Percentiles rank a stretch among this genome's conserved stretches.
phyloP scores from a whole-genome alignment of 2,113 vertebrate genomes.

The Neomonachus schauinslandi region DNA sequence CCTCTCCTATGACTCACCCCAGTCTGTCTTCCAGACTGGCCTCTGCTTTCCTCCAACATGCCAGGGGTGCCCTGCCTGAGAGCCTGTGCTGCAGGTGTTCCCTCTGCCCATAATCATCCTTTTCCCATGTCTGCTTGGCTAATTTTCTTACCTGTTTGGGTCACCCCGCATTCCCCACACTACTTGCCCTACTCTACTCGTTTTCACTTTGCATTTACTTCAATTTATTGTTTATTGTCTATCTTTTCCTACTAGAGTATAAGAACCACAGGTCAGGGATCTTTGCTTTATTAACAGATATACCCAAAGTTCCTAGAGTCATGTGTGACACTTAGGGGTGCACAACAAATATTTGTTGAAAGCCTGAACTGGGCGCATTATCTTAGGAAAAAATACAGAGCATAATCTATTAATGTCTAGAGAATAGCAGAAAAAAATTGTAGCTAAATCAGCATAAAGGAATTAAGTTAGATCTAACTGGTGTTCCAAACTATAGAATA shows the following conservation, averaged over 20 bases:
- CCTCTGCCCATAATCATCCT: neutral
- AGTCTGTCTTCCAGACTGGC: neutral
- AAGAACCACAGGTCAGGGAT: neutral
- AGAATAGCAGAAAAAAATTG: neutral
- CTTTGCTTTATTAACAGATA: neutral
- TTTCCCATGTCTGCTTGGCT: neutral
- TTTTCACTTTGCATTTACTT: neutral
- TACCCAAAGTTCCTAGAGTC: neutral
- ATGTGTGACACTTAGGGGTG: neutral
- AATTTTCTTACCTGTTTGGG: neutral
- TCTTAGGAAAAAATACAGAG: neutral
- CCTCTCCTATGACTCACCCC: neutral
- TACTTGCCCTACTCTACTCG: neutral
- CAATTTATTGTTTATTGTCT: neutral
- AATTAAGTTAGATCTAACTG: neutral
- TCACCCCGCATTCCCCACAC: neutral
- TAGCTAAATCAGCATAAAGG: neutral
- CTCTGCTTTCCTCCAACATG: neutral
- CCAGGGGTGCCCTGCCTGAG: neutral
- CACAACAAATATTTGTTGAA: neutral
- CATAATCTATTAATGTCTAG: neutral
- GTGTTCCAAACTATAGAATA: neutral
- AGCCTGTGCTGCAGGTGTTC: neutral
- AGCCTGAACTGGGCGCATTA: neutral
- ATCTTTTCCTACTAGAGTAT: neutral